Evolutionary conservation across 2,888 invertebrate genomes (phyloP).

Genomic region (Listrodromus nycthemerus): DNA sequence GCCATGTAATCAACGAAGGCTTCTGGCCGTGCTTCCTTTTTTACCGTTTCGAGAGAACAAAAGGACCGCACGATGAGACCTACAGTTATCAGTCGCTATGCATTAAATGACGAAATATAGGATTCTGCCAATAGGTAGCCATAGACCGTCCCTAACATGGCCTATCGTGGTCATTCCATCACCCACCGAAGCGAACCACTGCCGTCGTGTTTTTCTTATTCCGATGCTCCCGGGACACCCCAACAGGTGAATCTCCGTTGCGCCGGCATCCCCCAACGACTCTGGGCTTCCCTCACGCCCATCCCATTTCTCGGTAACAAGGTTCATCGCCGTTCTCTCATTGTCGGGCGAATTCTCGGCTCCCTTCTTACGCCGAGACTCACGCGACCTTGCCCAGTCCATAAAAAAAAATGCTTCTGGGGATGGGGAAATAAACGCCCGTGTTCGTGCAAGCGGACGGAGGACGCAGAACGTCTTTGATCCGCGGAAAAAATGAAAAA

Average conservation of each 20-base stretch:
- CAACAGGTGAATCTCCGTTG: conserved; percentile 67
- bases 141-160: background rate
- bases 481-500: conserved; percentile 41
- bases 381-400: background rate
- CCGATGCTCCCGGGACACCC: conserved; percentile 35
- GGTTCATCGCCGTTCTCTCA: conserved; percentile 38
- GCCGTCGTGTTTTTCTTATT: conserved; percentile 43
- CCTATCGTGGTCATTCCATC: conserved; percentile 4
- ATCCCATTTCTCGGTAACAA: conserved; percentile 31
- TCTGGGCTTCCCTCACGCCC: conserved; percentile 1
- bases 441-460: conserved; percentile 31
- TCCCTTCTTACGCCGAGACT: conserved; percentile 9
- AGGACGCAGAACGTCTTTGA: conserved; percentile 48
- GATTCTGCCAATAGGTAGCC: background rate
- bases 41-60: conserved; percentile 1
- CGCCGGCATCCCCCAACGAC: conserved; percentile 12
- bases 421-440: conserved; percentile 20
- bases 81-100: background rate
- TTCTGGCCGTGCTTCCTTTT: conserved; percentile 2
- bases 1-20: conserved; percentile 2
- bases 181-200: background rate
- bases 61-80: background rate
- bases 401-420: conserved; percentile 5
- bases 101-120: background rate
- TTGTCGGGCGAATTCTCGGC: conserved; percentile 32